Conservation (phyloP, 1,140 invertebrate species). For the Hormaphis cornu region DNA sequence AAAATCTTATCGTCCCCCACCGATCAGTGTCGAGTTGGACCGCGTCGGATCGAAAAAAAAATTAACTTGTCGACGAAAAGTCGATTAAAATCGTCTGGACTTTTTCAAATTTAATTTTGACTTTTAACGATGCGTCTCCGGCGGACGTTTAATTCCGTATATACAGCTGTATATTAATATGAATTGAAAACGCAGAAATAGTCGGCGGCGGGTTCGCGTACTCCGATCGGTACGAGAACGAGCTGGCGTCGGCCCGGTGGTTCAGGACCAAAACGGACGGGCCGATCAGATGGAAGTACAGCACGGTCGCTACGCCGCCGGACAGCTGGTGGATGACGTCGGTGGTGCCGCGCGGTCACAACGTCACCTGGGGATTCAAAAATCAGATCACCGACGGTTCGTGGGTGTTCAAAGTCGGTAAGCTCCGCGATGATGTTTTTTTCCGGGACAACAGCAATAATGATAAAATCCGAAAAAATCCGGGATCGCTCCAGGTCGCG, state of each 20-base stretch:
- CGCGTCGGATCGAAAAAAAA: too few species aligned
- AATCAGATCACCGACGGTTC: conserved; percentile 19
- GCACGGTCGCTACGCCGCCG: neutral
- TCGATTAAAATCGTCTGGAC: too few species aligned
- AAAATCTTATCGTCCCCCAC: too few species aligned
- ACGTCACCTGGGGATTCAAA: conserved; percentile 15
- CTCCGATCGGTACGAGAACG: neutral
- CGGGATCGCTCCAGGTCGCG: too few species aligned
- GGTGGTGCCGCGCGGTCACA: neutral
- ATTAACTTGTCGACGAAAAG: too few species aligned
- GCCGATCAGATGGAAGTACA: conserved; percentile 18
- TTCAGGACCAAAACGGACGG: neutral
- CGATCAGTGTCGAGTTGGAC: too few species aligned
- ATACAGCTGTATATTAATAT: too few species aligned
- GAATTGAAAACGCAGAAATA: too few species aligned
- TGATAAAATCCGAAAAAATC: too few species aligned
- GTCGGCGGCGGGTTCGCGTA: conserved; percentile 14
- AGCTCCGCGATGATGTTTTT: neutral
- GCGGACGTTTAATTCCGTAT: too few species aligned
- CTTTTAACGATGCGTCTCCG: too few species aligned
- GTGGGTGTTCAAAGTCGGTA: conserved; percentile 27
- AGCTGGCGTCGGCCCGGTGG: conserved; percentile 8
- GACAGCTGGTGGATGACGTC: conserved; percentile 11
- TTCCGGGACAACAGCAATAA: neutral
- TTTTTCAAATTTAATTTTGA: too few species aligned